phyloP scores from a whole-genome alignment of 2,888 invertebrate genomes.

The Stenchaetothrips biformis region DNA sequence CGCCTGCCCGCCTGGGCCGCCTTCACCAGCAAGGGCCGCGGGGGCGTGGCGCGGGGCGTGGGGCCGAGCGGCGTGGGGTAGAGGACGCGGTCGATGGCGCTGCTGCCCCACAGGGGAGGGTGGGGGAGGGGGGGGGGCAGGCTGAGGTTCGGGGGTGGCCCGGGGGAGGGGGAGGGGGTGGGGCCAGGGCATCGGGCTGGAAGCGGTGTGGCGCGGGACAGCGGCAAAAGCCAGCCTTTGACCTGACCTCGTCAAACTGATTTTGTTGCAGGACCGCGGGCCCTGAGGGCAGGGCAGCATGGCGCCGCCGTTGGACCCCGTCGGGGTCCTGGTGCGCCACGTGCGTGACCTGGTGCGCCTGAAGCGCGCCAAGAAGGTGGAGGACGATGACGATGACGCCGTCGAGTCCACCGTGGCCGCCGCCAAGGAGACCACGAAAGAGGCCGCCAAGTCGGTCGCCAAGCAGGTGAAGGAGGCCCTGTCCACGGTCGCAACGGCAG shows the following conservation, averaged over 20 bases:
- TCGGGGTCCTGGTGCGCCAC: background rate
- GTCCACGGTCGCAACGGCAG: slow-evolving; percentile 6
- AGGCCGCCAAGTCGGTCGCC: background rate
- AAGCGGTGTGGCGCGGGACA: background rate
- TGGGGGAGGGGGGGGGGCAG: background rate
- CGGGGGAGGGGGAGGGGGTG: background rate
- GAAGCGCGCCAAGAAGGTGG: slow-evolving; percentile 33
- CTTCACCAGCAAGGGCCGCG: slow-evolving; percentile 14
- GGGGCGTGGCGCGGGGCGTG: slow-evolving; percentile 16
- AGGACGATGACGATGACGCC: slow-evolving; percentile 29
- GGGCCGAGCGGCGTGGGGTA: background rate
- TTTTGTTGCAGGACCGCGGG: slow-evolving; percentile 32
- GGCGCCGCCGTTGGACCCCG: slow-evolving; percentile 33
- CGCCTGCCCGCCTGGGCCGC: background rate
- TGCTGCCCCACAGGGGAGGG: background rate
- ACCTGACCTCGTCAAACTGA: slow-evolving; percentile 27
- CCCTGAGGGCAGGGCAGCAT: slow-evolving; percentile 32
- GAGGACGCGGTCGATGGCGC: background rate
- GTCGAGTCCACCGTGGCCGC: slow-evolving; percentile 36
- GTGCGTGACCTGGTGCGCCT: slow-evolving; percentile 34
- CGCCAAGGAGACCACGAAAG: background rate
- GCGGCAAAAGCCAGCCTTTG: slow-evolving; percentile 27
- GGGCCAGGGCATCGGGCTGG: background rate
- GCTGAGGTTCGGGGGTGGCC: background rate
- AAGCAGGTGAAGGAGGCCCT: slow-evolving; percentile 29